Conservation (phyloP, 2,888 invertebrate genomes). For the Drosophila rubida region DNA sequence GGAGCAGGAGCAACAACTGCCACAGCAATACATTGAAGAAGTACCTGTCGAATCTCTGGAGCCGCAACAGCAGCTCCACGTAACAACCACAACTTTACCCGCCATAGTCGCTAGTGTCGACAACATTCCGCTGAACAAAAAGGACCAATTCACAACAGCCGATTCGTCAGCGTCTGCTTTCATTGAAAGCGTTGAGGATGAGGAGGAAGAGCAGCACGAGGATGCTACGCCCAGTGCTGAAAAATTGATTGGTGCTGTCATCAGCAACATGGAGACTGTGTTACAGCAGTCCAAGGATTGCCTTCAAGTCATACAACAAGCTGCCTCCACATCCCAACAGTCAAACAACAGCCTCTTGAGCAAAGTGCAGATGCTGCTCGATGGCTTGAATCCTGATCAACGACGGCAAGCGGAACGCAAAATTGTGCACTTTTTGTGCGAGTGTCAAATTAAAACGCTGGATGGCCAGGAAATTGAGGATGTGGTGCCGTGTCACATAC, state of each 20-base stretch:
- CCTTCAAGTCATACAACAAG: constrained; percentile 63
- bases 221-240: constrained; percentile 53
- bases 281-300: constrained; percentile 77
- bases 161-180: constrained; percentile 16
- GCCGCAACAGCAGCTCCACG: constrained; percentile 41
- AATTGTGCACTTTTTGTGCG: constrained; percentile 81
- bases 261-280: constrained; percentile 77
- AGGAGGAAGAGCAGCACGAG: not conserved
- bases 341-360: constrained; percentile 40
- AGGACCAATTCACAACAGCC: not conserved
- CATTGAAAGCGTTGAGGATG: constrained; percentile 13
- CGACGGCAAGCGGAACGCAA: constrained; percentile 76
- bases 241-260: constrained; percentile 68
- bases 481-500: constrained; percentile 67
- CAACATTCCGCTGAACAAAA: not conserved
- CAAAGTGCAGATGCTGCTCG: constrained; percentile 76
- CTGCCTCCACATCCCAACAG: constrained; percentile 29
- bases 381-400: constrained; percentile 62
- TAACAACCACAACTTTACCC: constrained; percentile 32
- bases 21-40: constrained; percentile 20
- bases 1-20: constrained; percentile 26
- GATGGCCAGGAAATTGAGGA: constrained; percentile 81
- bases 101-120: constrained; percentile 3
- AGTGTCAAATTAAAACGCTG: constrained; percentile 80
- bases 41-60: constrained; percentile 26